phyloP scores from a whole-genome alignment of 2,888 invertebrate species.

The Oligia strigilis region DNA sequence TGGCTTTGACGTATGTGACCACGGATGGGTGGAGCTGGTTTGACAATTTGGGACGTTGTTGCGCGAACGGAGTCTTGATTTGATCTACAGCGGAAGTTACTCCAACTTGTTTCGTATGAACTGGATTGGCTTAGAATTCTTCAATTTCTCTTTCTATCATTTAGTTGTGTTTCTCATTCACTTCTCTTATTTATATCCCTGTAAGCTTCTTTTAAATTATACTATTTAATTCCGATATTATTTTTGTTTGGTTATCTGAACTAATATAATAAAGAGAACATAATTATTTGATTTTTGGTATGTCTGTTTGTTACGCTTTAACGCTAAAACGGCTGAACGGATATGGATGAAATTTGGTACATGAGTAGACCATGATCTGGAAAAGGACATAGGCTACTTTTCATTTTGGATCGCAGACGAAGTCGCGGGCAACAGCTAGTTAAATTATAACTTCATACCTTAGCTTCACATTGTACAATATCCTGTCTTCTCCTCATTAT shows the following conservation, averaged over 20 bases:
- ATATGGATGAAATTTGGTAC: too few species aligned
- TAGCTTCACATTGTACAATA: neutral
- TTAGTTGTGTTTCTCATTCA: neutral
- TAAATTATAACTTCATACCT: neutral
- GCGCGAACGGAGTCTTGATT: neutral
- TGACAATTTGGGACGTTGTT: conserved; percentile 11
- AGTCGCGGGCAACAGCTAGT: neutral
- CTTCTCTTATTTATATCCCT: neutral
- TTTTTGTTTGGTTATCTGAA: neutral
- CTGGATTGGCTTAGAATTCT: neutral
- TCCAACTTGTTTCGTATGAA: neutral
- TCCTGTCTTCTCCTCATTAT: neutral
- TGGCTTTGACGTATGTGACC: conserved; percentile 10
- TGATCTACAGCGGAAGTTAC: neutral
- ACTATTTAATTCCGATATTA: neutral
- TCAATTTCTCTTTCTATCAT: neutral
- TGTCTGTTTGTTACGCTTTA: too few species aligned
- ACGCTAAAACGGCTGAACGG: too few species aligned
- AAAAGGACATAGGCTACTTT: too few species aligned
- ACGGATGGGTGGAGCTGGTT: conserved; percentile 1
- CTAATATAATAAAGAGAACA: too few species aligned
- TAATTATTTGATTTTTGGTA: too few species aligned
- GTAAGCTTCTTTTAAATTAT: neutral
- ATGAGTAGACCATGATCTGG: too few species aligned
- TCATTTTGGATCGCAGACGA: too few species aligned